Percentiles rank a stretch among this genome's conserved stretches.
These are phyloP conservation scores for Amblyopsis rosae DNA, from an alignment of 2,113 vertebrate genomes.

Conservation along the genomic window DNA sequence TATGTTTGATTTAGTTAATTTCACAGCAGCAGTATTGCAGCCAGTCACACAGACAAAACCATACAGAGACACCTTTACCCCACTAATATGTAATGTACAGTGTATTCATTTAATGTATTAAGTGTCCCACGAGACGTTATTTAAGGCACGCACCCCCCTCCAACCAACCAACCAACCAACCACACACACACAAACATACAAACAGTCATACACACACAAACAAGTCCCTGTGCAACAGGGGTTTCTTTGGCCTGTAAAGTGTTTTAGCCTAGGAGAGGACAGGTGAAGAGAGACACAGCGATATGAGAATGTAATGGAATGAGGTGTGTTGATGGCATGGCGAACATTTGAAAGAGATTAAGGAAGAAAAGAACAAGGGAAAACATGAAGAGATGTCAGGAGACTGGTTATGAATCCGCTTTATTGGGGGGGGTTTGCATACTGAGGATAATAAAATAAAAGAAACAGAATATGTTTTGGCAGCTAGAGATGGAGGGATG, in stretches of 20 bases:
- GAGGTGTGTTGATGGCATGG: background rate
- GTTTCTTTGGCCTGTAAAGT: background rate
- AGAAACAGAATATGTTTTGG: conserved; percentile 49
- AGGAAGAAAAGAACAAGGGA: background rate
- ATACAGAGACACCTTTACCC: background rate
- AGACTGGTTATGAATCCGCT: conserved; percentile 32
- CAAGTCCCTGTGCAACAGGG: background rate
- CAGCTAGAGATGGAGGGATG: conserved; percentile 25
- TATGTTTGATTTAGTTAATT: background rate
- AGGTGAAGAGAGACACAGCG: background rate
- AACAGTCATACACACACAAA: background rate
- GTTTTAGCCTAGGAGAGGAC: background rate
- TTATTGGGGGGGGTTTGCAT: conserved; percentile 8
- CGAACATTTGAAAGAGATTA: background rate
- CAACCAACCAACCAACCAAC: background rate
- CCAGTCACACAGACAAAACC: background rate
- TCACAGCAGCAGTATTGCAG: background rate
- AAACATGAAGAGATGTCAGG: conserved; percentile 27
- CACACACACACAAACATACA: background rate
- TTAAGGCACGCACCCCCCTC: background rate
- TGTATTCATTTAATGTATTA: background rate
- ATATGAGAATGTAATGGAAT: background rate
- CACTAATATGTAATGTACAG: background rate
- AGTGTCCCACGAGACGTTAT: background rate
- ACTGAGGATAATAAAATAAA: conserved; percentile 58